These are phyloP conservation scores for Tauraco hartlaubi DNA, from an alignment of 2,797 vertebrate species.

Conservation along the genomic window DNA sequence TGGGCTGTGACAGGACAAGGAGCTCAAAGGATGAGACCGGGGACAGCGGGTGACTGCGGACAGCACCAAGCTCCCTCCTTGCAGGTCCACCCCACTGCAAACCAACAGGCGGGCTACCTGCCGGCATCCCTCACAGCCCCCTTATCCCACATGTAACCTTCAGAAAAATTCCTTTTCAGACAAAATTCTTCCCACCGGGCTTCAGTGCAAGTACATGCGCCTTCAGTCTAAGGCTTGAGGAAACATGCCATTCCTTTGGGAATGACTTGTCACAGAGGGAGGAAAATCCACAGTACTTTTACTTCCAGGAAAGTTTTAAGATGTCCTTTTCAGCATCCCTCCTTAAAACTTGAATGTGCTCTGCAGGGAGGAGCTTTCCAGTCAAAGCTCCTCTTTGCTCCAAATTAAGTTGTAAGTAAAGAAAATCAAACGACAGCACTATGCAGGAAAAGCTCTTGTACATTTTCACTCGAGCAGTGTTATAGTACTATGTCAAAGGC, in stretches of 20 bases:
- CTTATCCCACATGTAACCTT: background rate
- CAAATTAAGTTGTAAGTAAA: conserved; percentile 25
- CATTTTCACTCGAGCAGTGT: background rate
- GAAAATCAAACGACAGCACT: background rate
- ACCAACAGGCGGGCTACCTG: background rate
- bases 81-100: rapidly evolving
- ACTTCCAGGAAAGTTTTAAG: background rate
- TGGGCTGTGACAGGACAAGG: background rate
- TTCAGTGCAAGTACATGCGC: background rate
- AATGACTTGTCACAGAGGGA: background rate
- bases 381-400: background rate
- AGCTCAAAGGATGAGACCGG: background rate
- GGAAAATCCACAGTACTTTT: background rate
- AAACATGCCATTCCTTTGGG: background rate
- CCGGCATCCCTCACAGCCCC: background rate
- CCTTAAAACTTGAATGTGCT: background rate
- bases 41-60: rapidly evolving
- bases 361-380: background rate
- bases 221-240: background rate
- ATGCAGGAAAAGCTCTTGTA: background rate
- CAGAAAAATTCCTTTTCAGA: background rate
- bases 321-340: background rate
- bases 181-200: background rate
- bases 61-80: background rate
- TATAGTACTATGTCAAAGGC: background rate